A percentile compares a stretch with the other conserved stretches of the same genome.
Conservation (phyloP, 2,888 invertebrate genomes). For the Aspidiotus rigidus region DNA sequence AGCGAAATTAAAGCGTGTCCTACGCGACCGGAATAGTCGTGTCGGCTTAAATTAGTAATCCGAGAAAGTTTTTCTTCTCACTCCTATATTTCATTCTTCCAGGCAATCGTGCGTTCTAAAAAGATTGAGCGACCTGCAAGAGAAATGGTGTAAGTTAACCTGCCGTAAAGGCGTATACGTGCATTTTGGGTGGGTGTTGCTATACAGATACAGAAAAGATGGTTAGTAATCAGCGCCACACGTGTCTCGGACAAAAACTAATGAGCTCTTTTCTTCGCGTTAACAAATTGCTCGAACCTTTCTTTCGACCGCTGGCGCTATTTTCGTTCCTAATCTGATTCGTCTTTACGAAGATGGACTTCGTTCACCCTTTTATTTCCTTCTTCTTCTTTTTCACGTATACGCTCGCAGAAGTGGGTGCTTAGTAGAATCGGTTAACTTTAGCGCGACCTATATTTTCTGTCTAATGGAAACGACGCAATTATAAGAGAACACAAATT, state of each 20-base stretch:
- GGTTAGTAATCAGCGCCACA: conserved; percentile 40
- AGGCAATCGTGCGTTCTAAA: not conserved
- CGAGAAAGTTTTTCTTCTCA: too few species aligned
- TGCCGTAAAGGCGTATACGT: not conserved
- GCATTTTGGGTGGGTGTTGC: too few species aligned
- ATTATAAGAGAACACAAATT: too few species aligned
- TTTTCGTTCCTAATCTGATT: conserved; percentile 18
- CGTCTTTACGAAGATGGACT: conserved; percentile 13
- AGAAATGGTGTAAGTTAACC: conserved; percentile 15
- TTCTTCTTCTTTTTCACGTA: too few species aligned
- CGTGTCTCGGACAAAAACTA: conserved; percentile 46
- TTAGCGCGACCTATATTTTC: too few species aligned
- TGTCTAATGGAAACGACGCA: too few species aligned
- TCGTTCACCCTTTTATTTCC: not conserved
- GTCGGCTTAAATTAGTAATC: too few species aligned
- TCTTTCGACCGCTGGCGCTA: conserved; percentile 12
- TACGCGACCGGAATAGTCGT: too few species aligned
- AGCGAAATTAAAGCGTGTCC: too few species aligned
- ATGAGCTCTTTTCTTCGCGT: conserved; percentile 44
- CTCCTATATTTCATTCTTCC: too few species aligned
- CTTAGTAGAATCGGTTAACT: too few species aligned
- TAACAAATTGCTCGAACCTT: conserved; percentile 42
- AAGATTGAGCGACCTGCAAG: not conserved
- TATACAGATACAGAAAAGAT: not conserved
- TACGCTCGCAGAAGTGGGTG: too few species aligned